Conservation (phyloP, 2,797 vertebrate genomes). For the Columba guinea region DNA sequence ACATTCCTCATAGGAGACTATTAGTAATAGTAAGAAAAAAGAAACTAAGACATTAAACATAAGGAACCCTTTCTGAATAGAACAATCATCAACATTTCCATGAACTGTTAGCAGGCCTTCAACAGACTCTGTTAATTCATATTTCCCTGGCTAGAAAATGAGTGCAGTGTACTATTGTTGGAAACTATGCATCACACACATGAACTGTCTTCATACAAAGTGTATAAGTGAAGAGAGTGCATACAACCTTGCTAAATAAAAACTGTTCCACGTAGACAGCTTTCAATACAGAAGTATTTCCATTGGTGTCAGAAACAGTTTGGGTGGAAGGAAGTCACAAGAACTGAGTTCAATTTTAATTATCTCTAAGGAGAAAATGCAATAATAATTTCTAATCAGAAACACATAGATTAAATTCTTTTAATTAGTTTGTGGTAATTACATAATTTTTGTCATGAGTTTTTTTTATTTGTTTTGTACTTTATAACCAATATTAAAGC, state of each 20-base stretch:
- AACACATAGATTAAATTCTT: background rate
- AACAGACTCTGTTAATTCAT: background rate
- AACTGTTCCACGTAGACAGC: background rate
- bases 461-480: background rate
- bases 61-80: background rate
- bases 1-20: background rate
- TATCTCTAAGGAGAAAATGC: background rate
- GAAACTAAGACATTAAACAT: background rate
- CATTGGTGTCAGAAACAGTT: background rate
- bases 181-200: fast-evolving
- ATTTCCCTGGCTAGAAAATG: background rate
- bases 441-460: background rate
- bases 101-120: background rate
- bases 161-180: background rate
- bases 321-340: background rate
- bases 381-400: background rate
- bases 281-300: background rate
- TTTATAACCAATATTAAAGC: background rate
- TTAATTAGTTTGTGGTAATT: background rate
- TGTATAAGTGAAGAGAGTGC: background rate
- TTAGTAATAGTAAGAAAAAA: background rate
- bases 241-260: background rate
- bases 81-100: background rate
- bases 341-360: background rate
- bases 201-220: background rate